Evolutionary conservation across 2,797 vertebrate species (phyloP).

Genomic region (Micrastur ruficollis): DNA sequence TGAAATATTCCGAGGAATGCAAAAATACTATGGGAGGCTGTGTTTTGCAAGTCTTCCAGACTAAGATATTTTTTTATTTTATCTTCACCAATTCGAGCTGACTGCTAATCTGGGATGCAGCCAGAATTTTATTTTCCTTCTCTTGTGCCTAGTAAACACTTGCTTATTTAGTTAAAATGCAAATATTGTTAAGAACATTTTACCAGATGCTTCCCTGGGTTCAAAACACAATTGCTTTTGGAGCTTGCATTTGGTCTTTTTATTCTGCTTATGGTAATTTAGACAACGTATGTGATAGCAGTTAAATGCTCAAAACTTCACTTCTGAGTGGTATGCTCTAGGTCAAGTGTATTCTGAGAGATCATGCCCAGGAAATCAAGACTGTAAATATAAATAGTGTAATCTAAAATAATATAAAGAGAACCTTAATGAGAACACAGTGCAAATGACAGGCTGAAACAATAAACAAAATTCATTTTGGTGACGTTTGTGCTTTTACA

Average conservation of each 20-base stretch:
- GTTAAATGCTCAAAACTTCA: background rate
- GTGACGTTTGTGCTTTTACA: background rate
- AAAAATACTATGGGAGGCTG: background rate
- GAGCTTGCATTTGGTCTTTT: background rate
- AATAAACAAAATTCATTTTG: background rate
- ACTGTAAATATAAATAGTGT: background rate
- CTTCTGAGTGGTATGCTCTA: background rate
- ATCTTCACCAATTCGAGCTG: conserved; percentile 5
- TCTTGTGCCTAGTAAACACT: conserved; percentile 45
- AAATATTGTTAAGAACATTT: conserved; percentile 41
- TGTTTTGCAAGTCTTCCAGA: background rate
- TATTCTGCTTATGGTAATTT: background rate
- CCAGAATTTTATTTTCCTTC: conserved; percentile 49
- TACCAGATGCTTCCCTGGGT: conserved; percentile 33
- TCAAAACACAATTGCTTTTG: conserved; percentile 40
- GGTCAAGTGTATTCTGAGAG: background rate
- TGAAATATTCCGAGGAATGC: background rate
- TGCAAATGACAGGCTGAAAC: background rate
- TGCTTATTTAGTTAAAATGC: conserved; percentile 59
- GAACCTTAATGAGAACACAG: background rate
- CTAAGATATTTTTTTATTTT: conserved; percentile 37
- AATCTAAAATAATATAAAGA: background rate
- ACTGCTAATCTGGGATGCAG: conserved; percentile 17
- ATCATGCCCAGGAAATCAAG: background rate
- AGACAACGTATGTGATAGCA: background rate